Conservation (phyloP, 2,888 invertebrate species). For the Litoditis marina region DNA sequence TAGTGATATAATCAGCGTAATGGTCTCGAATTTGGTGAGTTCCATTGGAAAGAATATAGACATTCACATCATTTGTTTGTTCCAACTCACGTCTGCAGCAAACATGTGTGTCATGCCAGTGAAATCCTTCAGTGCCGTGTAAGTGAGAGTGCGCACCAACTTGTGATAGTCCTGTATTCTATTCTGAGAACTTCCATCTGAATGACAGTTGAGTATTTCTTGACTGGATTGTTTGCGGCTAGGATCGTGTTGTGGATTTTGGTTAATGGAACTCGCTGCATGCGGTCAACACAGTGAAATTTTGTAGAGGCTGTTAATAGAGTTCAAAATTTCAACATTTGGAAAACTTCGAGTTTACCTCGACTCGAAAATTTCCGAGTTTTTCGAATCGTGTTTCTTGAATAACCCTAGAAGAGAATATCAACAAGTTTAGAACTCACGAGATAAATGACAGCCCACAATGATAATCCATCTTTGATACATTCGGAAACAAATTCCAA, state of each 20-base stretch:
- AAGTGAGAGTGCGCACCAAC: constrained; percentile 33
- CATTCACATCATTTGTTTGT: no score
- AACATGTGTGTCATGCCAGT: constrained; percentile 29
- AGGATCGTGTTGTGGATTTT: not conserved
- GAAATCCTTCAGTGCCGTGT: constrained; percentile 30
- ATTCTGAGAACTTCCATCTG: constrained; percentile 49
- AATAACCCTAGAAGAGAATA: not conserved
- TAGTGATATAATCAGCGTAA: no score
- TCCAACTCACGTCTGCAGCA: constrained; percentile 34
- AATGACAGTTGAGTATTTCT: not conserved
- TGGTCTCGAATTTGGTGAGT: no score
- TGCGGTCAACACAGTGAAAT: no score
- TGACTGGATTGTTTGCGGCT: not conserved
- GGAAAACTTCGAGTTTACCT: no score
- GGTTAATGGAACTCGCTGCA: no score
- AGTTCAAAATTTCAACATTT: no score
- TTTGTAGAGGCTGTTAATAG: no score
- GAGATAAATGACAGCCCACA: constrained; percentile 89
- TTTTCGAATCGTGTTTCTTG: no score
- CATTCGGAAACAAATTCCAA: constrained; percentile 84
- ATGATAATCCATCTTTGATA: constrained; percentile 94
- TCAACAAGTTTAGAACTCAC: constrained; percentile 62
- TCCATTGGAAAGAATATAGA: no score
- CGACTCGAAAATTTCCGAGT: no score
- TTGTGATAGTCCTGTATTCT: constrained; percentile 54